phyloP scores from a whole-genome alignment of 2,888 invertebrate genomes.

The Epiblema foenella region DNA sequence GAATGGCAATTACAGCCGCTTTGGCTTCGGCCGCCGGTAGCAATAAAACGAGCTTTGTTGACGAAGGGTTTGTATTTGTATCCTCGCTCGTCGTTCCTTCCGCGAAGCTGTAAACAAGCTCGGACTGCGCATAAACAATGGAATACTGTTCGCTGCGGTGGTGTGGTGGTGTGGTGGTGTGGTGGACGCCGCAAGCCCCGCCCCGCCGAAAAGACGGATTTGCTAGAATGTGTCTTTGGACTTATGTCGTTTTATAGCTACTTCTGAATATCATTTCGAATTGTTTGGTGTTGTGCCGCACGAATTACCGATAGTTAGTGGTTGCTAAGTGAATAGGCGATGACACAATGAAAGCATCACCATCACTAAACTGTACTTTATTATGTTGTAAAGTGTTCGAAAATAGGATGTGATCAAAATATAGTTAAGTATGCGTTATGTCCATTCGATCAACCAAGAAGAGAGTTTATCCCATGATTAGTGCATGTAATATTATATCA shows the following conservation, averaged over 20 bases:
- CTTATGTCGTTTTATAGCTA: neutral
- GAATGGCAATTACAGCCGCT: conserved; percentile 60
- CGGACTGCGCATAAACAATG: conserved; percentile 51
- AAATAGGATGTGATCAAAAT: too few species aligned
- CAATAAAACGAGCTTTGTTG: conserved; percentile 75
- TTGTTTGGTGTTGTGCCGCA: conserved; percentile 23
- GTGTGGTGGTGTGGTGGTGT: too few species aligned
- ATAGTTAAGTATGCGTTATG: too few species aligned
- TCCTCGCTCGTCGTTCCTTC: conserved; percentile 56
- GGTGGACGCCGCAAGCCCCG: too few species aligned
- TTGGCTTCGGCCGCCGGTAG: conserved; percentile 76
- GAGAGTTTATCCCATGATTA: too few species aligned
- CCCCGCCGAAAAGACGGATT: neutral
- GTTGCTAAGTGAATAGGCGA: conserved; percentile 18
- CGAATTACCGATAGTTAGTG: conserved; percentile 21
- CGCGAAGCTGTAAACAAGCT: conserved; percentile 54
- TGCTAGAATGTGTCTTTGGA: neutral
- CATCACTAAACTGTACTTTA: conserved; percentile 3
- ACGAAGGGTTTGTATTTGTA: conserved; percentile 67
- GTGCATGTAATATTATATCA: too few species aligned
- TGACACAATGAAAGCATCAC: neutral
- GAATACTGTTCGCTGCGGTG: conserved; percentile 45
- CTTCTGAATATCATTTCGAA: neutral
- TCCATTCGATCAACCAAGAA: neutral
- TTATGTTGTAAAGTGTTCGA: neutral